Conservation (phyloP, 1,140 invertebrate species). For the Microplitis demolitor region DNA sequence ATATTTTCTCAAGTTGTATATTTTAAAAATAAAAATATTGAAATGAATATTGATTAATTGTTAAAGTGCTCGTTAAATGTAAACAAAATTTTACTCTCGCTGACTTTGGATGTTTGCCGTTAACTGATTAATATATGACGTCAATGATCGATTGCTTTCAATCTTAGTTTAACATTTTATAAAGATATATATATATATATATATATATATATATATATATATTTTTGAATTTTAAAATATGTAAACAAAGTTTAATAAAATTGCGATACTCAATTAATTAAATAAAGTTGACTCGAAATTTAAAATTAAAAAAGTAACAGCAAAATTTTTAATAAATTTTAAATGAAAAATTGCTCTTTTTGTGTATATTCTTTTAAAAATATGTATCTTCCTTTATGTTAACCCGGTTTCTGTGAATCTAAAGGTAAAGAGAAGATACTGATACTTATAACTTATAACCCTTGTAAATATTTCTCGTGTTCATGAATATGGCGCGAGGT, state of each 20-base stretch:
- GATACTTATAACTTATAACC: not conserved
- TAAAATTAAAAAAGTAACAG: no score
- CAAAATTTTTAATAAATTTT: no score
- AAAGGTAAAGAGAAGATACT: not conserved
- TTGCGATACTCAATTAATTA: no score
- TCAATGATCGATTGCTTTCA: conserved; percentile 16
- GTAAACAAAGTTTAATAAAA: no score
- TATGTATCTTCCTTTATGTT: not conserved
- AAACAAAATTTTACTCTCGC: not conserved
- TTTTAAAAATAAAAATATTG: no score
- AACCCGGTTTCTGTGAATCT: not conserved
- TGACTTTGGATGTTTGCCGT: not conserved
- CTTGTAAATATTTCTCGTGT: not conserved
- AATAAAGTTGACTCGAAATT: no score
- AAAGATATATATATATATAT: no score
- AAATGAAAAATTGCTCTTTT: no score
- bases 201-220: no score
- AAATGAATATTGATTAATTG: no score
- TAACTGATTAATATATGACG: conserved; percentile 15
- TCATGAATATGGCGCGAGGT: conserved; percentile 3
- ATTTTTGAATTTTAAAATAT: no score
- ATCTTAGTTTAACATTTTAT: not conserved
- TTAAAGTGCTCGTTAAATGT: not conserved
- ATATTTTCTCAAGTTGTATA: no score
- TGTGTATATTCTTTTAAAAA: not conserved